Evolutionary conservation across 2,888 invertebrate genomes (phyloP), one percentile per base, ranked within the genome.

Genomic region (Caenorhabditis sulstoni): DNA sequence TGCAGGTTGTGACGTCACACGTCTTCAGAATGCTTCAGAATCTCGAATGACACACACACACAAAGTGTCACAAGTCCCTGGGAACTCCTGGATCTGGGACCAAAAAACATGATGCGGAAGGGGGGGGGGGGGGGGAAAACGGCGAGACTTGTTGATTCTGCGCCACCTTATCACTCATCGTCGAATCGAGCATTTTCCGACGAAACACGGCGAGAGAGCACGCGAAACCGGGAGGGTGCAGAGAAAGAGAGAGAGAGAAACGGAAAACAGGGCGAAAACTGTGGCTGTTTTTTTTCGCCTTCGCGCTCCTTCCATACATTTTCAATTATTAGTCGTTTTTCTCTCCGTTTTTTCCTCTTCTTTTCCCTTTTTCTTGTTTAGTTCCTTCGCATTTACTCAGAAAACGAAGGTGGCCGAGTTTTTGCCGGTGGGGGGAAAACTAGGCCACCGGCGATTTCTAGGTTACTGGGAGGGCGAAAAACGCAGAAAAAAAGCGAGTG

Each of bases 311-410:
- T 71, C 71, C 71, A 71, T 71, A 64, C 71, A 71, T 71, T 71
- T 71, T 64, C 65, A 74, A 53, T 74, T 74, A 66, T 74, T 66
- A 66, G 65, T 74, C 47, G 52, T 20, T 39, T 66, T 66, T 65
- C 53, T 53, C 18, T 35, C n/a, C n/a, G n/a, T n/a, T n/a, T n/a
- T n/a, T n/a, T n/a, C n/a, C n/a, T n/a, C n/a, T n/a, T n/a, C n/a
- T n/a, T n/a, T n/a, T n/a, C n/a, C n/a, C n/a, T n/a, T n/a, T n/a
- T n/a, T n/a, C n/a, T n/a, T n/a, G n/a, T n/a, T n/a, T n/a, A n/a
- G n/a, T n/a, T n/a, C n/a, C n/a, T n/a, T n/a, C n/a, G n/a, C n/a
- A n/a, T n/a, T n/a, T n/a, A n/a, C n/a, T n/a, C n/a, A n/a, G n/a
- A n/a, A n/a, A n/a, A n/a, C n/a, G n/a, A n/a, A n/a, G n/a, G n/a